Evolutionary conservation across 2,113 vertebrate species (phyloP), one percentile per base, ranked within the genome.

Genomic region (Scomber scombrus): DNA sequence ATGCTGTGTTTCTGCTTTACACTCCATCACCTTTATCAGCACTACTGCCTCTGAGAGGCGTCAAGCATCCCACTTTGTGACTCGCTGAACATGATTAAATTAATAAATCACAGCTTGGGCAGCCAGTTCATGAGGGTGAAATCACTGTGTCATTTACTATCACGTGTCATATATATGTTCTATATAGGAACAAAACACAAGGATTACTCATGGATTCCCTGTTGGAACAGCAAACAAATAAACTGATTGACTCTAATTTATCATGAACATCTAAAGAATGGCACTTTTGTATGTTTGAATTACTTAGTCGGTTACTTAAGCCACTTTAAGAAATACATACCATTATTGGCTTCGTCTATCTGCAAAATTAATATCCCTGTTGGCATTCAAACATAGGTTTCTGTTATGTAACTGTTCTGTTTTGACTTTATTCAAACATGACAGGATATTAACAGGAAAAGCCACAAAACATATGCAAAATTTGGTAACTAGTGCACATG

Each of bases 21-120:
- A 86, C 67, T 88, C 60, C 62, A 71, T 78, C 84, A 43, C 40
- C 21, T 88, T 80, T 73, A 80, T 85, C 78, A 40, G 79, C 69
- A 46, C 62, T 9, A 43, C 63, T 58, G 66, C 56, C 75, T 71
- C 12, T 11, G n/a, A 51, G 47, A 72, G 26, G 34, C 0, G 0
- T 74, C 60, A 50, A 49, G 65, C 45, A 56, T 75, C 19, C 21
- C 26, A 4, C 23, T 65, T 60, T 65, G 52, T 70, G 15, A 75
- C n/a, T 67, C 52, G 46, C 80, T 61, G 60, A 74, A 66, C 52
- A 43, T 54, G 21, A 90, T 75, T 80, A 26, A 40, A 75, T 72
- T 64, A 68, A 62, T 60, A 72, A 75, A 87, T 80, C 68, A 71
- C 16, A 81, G 26, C 60, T 16, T 23, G 12, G 54, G n/a, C 15